Conservation (phyloP, 2,113 vertebrate genomes). For the Eurypyga helias region DNA sequence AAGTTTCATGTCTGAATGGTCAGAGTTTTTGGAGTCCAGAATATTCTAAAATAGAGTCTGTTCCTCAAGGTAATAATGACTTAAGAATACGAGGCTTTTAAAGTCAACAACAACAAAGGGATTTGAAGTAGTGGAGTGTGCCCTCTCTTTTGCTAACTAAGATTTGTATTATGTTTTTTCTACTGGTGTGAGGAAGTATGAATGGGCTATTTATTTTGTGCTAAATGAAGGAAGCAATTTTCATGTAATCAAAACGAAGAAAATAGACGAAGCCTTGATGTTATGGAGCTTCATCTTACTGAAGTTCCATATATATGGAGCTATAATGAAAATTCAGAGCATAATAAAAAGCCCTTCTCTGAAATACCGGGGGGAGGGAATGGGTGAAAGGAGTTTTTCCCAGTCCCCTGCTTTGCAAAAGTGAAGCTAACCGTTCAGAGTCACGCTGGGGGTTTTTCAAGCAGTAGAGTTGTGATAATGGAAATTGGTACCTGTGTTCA, state of each 20-base stretch:
- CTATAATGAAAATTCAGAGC: background rate
- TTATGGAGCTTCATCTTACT: background rate
- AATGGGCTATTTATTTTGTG: background rate
- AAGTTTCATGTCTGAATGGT: background rate
- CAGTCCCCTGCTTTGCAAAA: background rate
- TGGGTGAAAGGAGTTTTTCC: background rate
- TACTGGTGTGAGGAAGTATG: background rate
- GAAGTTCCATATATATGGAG: background rate
- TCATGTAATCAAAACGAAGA: background rate
- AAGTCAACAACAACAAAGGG: background rate
- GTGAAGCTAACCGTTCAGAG: background rate
- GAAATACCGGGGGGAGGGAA: accelerated
- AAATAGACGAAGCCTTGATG: background rate
- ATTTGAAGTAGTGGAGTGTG: background rate
- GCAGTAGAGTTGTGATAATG: background rate
- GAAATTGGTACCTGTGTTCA: background rate
- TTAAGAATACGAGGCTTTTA: background rate
- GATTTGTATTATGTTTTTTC: background rate
- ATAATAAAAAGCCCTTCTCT: background rate
- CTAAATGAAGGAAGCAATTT: background rate
- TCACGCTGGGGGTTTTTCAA: background rate
- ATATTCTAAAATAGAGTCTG: background rate
- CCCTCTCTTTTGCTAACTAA: background rate
- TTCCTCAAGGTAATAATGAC: background rate
- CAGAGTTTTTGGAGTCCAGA: background rate